These are phyloP conservation scores for Sebastes variabilis DNA, from an alignment of 2,797 vertebrate species.

Conservation along the genomic window DNA sequence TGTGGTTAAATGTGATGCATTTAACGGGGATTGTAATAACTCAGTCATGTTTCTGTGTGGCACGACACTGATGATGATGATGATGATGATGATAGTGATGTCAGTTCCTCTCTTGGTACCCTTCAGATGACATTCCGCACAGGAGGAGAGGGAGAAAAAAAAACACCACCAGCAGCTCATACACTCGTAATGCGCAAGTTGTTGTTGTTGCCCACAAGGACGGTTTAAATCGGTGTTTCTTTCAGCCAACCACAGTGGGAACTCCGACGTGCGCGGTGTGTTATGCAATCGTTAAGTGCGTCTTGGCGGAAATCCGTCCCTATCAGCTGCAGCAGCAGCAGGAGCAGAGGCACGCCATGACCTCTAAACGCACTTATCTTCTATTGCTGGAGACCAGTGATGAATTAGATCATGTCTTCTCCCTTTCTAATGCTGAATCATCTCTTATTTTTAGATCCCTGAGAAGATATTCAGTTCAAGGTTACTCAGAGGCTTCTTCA, in stretches of 20 bases:
- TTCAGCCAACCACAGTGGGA: conserved; percentile 40
- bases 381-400: not conserved
- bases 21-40: too few species aligned
- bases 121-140: conserved; percentile 82
- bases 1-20: not conserved
- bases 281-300: conserved; percentile 75
- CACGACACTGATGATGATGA: not conserved
- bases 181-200: conserved; percentile 13
- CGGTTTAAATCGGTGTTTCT: conserved; percentile 23
- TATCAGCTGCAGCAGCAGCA: conserved; percentile 8
- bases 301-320: conserved; percentile 68
- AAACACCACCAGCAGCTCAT: conserved; percentile 12
- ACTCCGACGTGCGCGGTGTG: conserved; percentile 38
- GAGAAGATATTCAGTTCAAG: conserved; percentile 10
- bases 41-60: not conserved
- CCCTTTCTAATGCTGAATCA: not conserved
- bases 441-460: not conserved
- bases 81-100: conserved; percentile 3
- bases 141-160: not conserved
- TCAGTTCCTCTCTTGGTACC: conserved; percentile 59
- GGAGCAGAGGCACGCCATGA: conserved; percentile 52
- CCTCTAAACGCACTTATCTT: conserved; percentile 65
- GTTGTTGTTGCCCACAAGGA: not conserved
- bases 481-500: conserved; percentile 10
- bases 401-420: not conserved